Base-by-base conservation (phyloP, 2,113 vertebrate species). In the Naja naja region DNA sequence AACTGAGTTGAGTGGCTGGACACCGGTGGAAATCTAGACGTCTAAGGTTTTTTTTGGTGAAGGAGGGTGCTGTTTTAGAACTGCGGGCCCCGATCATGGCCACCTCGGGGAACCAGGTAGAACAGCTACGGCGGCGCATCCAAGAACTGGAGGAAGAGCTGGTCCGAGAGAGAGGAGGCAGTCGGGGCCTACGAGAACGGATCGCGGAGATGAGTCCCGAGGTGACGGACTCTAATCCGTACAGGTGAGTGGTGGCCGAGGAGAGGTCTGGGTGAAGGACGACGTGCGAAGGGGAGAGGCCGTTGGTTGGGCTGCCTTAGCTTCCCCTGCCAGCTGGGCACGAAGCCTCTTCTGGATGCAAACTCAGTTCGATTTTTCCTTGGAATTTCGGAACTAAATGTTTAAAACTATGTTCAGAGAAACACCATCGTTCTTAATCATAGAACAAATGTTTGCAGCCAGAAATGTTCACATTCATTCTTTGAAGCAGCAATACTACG, bases 201-300 rank as follows among this genome's bases (percentile, higher is more conserved):
- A 99, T 99, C 60, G 97, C 97, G 49, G 96, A 95, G 91, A 99
- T 98, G 99, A 99, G 99, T 96, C 69, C 98, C 0, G 99, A 99
- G 94, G 99, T 99, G 91, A 98, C 98, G 90, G 99, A 99, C 95
- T 98, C 98, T 5, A 99, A 99, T 91, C 99, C 99, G 0, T 99
- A 99, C 97, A 99, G 99, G 99, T 99, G 96, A 92, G 7, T 43
- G 23, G 12, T 34, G 5, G 3, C 56, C n/a, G 22, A 4, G 20
- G n/a, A 25, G 23, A 12, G 43, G 2, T 43, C 27, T 25, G 5
- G 25, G 10, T 30, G 52, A 22, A 34, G 55, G 23, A 16, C 2
- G 2, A 18, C 34, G 45, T 1, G 25, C 3, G 54, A 34, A 64
- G 30, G 43, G 14, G 11, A 20, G 87, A 34, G 34, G 69, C 34